These are phyloP conservation scores for Tonatia bakeri DNA, from an alignment of 2,113 vertebrate species.

Conservation along the genomic window DNA sequence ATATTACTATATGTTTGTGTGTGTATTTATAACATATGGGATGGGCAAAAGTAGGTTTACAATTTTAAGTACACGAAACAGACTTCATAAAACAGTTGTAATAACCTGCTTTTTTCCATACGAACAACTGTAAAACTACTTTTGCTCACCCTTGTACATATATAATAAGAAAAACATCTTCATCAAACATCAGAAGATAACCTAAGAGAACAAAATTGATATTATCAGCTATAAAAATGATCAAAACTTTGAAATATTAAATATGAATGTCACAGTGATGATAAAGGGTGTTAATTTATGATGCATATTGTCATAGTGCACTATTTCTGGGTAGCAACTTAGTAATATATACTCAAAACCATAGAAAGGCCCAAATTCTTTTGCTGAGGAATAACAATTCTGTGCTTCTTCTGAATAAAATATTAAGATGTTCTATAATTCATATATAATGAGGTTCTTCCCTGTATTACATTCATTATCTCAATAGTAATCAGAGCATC, in stretches of 20 bases:
- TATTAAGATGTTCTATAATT: background rate
- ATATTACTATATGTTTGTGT: background rate
- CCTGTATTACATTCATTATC: background rate
- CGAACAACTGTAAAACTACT: too few relatives aligned
- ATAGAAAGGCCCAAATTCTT: background rate
- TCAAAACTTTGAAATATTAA: background rate
- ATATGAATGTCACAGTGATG: background rate
- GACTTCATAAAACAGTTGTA: too few relatives aligned
- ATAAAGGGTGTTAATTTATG: background rate
- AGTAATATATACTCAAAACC: background rate
- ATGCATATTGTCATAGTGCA: background rate
- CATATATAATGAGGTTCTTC: background rate
- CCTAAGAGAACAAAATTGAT: background rate
- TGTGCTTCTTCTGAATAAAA: background rate
- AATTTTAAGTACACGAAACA: too few relatives aligned
- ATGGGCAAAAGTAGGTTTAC: too few relatives aligned
- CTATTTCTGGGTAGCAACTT: background rate
- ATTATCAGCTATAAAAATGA: background rate
- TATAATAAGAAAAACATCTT: background rate
- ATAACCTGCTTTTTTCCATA: too few relatives aligned
- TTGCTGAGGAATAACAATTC: background rate
- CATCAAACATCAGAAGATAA: background rate
- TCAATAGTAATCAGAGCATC: background rate
- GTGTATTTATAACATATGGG: too few relatives aligned
- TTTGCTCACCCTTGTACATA: too few relatives aligned